Percentiles rank a stretch among this genome's conserved stretches.
phyloP scores from a whole-genome alignment of 2,797 vertebrate genomes.

The Anableps anableps region DNA sequence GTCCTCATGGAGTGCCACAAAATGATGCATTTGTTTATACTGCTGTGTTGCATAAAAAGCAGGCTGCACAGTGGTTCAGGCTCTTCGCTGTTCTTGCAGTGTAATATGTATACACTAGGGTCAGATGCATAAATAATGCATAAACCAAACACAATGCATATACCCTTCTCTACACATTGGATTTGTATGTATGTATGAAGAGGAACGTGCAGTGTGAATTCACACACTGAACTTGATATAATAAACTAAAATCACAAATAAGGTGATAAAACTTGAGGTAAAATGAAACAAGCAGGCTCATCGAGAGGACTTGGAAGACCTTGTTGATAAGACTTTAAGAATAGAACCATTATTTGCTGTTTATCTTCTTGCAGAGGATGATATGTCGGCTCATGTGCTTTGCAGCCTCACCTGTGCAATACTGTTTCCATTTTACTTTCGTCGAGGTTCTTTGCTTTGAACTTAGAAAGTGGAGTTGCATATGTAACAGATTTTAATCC shows the following conservation, averaged over 20 bases:
- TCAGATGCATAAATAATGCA: constrained; percentile 21
- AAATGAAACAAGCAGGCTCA: neutral
- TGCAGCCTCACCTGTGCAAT: neutral
- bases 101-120: constrained; percentile 48
- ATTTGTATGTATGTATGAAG: neutral
- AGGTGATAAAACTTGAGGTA: neutral
- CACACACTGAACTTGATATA: neutral
- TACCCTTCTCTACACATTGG: neutral
- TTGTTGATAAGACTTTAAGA: neutral
- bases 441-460: neutral
- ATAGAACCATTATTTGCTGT: neutral
- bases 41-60: constrained; percentile 80
- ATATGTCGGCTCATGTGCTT: constrained; percentile 2
- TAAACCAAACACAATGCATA: neutral
- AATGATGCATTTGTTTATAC: constrained; percentile 56
- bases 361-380: neutral
- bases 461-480: constrained; percentile 4
- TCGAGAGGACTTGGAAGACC: constrained; percentile 4
- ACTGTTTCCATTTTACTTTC: neutral
- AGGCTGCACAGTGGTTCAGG: constrained; percentile 76
- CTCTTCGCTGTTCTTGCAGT: constrained; percentile 59
- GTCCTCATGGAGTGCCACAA: constrained; percentile 59
- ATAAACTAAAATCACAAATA: neutral
- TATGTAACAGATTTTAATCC: neutral
- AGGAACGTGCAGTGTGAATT: neutral